Conservation (phyloP, 2,113 vertebrate species). For the Phainopepla nitens region DNA sequence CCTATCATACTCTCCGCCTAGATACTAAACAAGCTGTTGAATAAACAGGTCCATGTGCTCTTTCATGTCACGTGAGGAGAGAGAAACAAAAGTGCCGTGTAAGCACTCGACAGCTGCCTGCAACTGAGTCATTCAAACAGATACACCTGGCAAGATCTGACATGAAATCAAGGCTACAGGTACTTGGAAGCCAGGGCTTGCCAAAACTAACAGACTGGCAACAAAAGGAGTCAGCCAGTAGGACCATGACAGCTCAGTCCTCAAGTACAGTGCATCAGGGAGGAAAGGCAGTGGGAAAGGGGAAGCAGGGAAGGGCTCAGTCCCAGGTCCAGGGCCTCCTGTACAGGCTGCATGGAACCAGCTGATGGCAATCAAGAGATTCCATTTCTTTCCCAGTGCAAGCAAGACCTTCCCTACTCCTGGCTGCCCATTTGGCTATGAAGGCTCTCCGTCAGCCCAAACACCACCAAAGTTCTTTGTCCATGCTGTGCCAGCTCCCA, state of each 20-base stretch:
- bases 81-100: background rate
- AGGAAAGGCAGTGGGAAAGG: background rate
- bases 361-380: background rate
- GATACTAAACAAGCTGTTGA: background rate
- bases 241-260: background rate
- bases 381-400: background rate
- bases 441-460: background rate
- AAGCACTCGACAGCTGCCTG: conserved; percentile 37
- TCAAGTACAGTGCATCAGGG: rapidly evolving
- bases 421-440: rapidly evolving
- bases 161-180: conserved; percentile 16
- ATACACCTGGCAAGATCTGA: conserved; percentile 47
- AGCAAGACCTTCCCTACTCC: background rate
- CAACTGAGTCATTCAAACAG: conserved; percentile 29
- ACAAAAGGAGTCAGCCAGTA: background rate
- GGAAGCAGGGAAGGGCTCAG: background rate
- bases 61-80: conserved; percentile 24
- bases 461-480: background rate
- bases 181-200: background rate
- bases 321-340: background rate
- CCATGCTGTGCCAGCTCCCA: background rate
- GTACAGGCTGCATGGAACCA: background rate
- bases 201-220: background rate
- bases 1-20: background rate
- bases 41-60: conserved; percentile 34